A percentile compares a stretch with the other conserved stretches of the same genome.
phyloP scores from a whole-genome alignment of 2,888 invertebrate species.

The Salticus scenicus region DNA sequence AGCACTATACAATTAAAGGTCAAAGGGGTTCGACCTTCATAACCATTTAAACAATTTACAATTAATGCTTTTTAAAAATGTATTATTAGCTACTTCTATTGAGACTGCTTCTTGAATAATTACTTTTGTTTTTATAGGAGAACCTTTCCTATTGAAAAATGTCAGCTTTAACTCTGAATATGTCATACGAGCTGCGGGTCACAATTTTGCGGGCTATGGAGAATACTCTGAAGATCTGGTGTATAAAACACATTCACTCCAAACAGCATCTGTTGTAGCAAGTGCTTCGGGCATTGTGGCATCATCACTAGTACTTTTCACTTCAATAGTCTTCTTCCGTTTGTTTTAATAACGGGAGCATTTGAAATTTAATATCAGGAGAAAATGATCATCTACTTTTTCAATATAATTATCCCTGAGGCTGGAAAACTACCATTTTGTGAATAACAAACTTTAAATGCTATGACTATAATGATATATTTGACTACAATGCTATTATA shows the following conservation, averaged over 20 bases:
- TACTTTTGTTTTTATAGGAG: constrained; percentile 46
- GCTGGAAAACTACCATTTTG: constrained; percentile 5
- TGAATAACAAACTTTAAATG: no score
- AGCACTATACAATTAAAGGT: no score
- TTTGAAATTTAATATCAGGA: constrained; percentile 23
- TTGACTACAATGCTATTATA: no score
- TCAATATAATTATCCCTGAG: constrained; percentile 1
- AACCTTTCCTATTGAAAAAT: constrained; percentile 43
- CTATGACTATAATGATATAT: no score
- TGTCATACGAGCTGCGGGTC: constrained; percentile 48
- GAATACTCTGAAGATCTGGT: constrained; percentile 36
- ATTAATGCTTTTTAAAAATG: no score
- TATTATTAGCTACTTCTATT: no score
- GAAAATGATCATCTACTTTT: neutral
- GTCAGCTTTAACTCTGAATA: constrained; percentile 60
- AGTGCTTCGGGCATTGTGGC: constrained; percentile 27
- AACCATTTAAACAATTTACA: no score
- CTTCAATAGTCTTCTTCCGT: constrained; percentile 23
- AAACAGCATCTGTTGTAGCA: constrained; percentile 37
- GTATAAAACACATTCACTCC: constrained; percentile 39
- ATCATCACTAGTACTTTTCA: constrained; percentile 29
- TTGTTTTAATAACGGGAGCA: constrained; percentile 30
- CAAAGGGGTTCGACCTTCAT: no score
- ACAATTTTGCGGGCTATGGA: constrained; percentile 62
- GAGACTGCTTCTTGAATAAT: no score